phyloP scores from a whole-genome alignment of 2,888 invertebrate species.

The Cancer borealis region DNA sequence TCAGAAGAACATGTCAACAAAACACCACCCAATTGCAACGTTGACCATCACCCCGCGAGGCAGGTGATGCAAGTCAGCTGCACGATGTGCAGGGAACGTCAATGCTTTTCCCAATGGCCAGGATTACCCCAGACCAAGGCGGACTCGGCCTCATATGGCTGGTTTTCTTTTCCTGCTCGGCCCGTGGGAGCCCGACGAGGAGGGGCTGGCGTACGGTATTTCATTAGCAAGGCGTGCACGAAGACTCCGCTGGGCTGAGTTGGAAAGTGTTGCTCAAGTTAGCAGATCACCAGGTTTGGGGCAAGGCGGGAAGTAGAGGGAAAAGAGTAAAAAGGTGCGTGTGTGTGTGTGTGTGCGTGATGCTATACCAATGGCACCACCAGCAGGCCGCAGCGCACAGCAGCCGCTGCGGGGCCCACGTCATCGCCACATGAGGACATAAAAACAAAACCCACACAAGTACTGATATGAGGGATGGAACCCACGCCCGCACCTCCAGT shows the following conservation, averaged over 20 bases:
- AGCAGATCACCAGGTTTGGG: background rate
- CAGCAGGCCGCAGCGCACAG: background rate
- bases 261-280: background rate
- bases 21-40: background rate
- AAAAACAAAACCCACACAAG: background rate
- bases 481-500: conserved; percentile 1
- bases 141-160: background rate
- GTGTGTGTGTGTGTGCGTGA: too few species aligned
- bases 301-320: conserved; percentile 20
- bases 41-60: background rate
- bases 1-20: background rate
- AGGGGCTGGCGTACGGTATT: background rate
- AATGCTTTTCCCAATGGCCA: background rate
- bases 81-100: background rate
- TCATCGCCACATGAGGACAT: background rate
- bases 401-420: background rate
- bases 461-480: background rate
- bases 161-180: background rate
- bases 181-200: background rate
- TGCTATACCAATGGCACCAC: background rate
- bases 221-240: conserved; percentile 1
- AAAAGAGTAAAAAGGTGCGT: background rate
- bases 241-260: background rate
- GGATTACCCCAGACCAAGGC: conserved; percentile 8
- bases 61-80: conserved; percentile 12